These are phyloP conservation scores for Lophius americanus DNA, from an alignment of 2,797 vertebrate species.

Conservation along the genomic window DNA sequence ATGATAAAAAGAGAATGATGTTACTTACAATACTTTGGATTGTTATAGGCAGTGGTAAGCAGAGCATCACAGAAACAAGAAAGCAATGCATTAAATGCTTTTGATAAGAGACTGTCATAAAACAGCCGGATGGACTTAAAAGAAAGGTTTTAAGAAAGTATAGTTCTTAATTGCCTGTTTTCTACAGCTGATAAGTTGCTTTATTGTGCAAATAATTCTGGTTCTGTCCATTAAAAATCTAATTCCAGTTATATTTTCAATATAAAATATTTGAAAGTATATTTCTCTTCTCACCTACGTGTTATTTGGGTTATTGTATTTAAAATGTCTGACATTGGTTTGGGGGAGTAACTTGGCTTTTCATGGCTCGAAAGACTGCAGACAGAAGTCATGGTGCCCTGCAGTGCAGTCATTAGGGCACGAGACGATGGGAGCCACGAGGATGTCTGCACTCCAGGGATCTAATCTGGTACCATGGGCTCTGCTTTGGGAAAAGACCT, in stretches of 20 bases:
- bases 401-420: slow-evolving; percentile 62
- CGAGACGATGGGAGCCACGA: slow-evolving; percentile 57
- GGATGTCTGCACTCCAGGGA: slow-evolving; percentile 74
- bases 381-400: slow-evolving; percentile 64
- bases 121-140: neutral
- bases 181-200: no score
- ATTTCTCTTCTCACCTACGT: neutral
- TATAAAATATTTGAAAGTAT: no score
- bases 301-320: slow-evolving; percentile 4
- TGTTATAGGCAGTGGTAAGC: neutral
- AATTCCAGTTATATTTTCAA: no score
- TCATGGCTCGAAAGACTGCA: slow-evolving; percentile 56
- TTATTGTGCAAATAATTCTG: no score
- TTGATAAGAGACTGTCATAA: neutral
- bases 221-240: no score
- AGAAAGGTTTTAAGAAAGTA: neutral
- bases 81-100: neutral
- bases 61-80: neutral
- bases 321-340: slow-evolving; percentile 34
- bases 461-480: slow-evolving; percentile 69
- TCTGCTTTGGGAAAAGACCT: slow-evolving; percentile 66
- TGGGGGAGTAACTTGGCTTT: slow-evolving; percentile 37
- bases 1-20: neutral
- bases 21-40: no score
- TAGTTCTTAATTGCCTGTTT: no score